Evolutionary conservation across 2,797 vertebrate genomes (phyloP).

Genomic region (Poecilia velifera): DNA sequence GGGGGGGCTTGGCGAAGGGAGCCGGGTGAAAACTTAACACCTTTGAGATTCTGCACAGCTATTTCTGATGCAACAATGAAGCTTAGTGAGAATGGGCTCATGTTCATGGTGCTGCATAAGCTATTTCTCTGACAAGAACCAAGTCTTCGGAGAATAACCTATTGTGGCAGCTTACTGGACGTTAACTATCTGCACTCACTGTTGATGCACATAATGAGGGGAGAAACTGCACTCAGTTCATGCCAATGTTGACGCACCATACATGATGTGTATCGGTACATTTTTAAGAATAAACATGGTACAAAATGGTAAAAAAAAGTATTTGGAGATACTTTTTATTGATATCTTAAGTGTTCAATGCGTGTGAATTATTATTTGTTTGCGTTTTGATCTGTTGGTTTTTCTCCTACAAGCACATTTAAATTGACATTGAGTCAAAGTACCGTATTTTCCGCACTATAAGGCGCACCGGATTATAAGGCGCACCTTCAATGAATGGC

Average conservation of each 20-base stretch:
- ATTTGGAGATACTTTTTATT: background rate
- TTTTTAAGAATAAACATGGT: background rate
- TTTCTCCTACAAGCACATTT: background rate
- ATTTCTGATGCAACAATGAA: constrained; percentile 49
- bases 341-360: background rate
- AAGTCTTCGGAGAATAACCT: constrained; percentile 13
- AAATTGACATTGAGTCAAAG: no score
- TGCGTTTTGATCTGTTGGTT: background rate
- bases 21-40: constrained; percentile 44
- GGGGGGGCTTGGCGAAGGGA: constrained; percentile 5
- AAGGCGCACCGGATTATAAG: no score
- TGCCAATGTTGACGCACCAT: background rate
- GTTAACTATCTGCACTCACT: constrained; percentile 14
- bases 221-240: background rate
- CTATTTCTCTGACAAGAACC: constrained; percentile 26
- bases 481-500: no score
- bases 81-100: constrained; percentile 36
- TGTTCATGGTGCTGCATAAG: constrained; percentile 30
- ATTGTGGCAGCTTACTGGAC: constrained; percentile 21
- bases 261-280: background rate
- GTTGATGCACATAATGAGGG: background rate
- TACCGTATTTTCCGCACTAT: no score
- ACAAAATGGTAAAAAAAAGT: background rate
- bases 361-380: background rate
- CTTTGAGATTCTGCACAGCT: constrained; percentile 38